A percentile compares a stretch with the other conserved stretches of the same genome.
Conservation (phyloP, 2,888 invertebrate genomes). For the Argyresthia albistria region DNA sequence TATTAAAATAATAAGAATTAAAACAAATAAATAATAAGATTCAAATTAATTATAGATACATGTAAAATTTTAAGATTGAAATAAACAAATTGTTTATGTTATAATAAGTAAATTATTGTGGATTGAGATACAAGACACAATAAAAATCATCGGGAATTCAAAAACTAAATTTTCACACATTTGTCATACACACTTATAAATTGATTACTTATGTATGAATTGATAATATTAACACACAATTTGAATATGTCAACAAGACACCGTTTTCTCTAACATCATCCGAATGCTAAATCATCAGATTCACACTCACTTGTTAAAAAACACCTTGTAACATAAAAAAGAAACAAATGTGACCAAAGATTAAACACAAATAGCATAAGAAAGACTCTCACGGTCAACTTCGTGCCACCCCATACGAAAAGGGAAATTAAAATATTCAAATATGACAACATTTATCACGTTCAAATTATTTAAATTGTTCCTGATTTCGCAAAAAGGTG, state of each 20-base stretch:
- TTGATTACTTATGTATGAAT: constrained; percentile 7
- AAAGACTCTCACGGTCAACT: constrained; percentile 52
- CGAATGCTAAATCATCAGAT: constrained; percentile 21
- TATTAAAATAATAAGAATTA: too few relatives aligned
- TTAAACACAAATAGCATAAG: constrained; percentile 19
- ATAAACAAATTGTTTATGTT: not conserved
- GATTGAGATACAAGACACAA: not conserved
- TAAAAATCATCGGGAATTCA: not conserved
- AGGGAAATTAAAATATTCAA: constrained; percentile 37
- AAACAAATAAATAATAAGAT: too few relatives aligned
- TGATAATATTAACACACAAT: constrained; percentile 16
- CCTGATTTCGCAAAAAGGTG: constrained; percentile 23
- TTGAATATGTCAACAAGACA: constrained; percentile 40
- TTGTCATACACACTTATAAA: constrained; percentile 4
- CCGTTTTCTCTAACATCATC: constrained; percentile 17
- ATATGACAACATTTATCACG: constrained; percentile 46
- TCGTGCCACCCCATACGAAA: constrained; percentile 32
- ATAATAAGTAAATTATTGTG: not conserved
- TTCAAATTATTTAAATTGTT: constrained; percentile 59
- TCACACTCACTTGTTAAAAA: not conserved
- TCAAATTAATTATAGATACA: too few relatives aligned
- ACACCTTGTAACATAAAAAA: not conserved
- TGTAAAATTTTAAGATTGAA: too few relatives aligned
- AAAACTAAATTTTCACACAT: constrained; percentile 1
- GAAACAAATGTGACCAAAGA: constrained; percentile 9